These are phyloP conservation scores for Esox niger DNA, from an alignment of 2,113 vertebrate species.

Conservation along the genomic window DNA sequence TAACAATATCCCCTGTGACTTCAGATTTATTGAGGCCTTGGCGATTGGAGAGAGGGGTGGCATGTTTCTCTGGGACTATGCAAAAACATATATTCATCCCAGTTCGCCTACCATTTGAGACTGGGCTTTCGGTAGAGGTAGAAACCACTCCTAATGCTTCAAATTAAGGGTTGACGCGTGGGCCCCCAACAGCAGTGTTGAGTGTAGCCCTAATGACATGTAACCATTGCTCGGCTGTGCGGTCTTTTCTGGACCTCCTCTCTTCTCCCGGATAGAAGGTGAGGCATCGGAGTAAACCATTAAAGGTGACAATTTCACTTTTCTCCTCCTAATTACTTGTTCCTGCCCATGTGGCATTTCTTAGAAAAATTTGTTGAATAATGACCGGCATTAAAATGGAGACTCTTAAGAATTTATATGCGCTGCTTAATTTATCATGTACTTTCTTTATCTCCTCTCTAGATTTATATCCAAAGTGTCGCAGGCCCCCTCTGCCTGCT, in stretches of 20 bases:
- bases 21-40: conserved; percentile 96
- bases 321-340: conserved; percentile 99
- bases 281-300: conserved; percentile 91
- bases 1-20: conserved; percentile 99
- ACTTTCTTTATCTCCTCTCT: conserved; percentile 97
- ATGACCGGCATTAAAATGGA: conserved; percentile 99
- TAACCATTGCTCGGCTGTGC: neutral
- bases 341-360: conserved; percentile 99
- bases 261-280: conserved; percentile 74
- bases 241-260: neutral
- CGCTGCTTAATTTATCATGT: conserved; percentile 98
- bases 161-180: neutral
- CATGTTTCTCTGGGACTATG: conserved; percentile 15
- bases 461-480: conserved; percentile 99
- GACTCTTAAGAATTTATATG: conserved; percentile 99
- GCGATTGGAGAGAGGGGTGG: conserved; percentile 73
- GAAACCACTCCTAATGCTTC: conserved; percentile 47
- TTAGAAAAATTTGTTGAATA: conserved; percentile 99
- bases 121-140: neutral
- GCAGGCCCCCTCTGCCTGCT: conserved; percentile 78
- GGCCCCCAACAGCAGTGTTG: neutral
- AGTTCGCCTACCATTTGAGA: neutral
- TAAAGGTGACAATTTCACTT: conserved; percentile 99
- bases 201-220: neutral
- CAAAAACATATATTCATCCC: neutral